A percentile compares a stretch with the other conserved stretches of the same genome.
These are phyloP conservation scores for Acropora yongei DNA, from an alignment of 64 coral and sea anemone species.

Conservation along the genomic window DNA sequence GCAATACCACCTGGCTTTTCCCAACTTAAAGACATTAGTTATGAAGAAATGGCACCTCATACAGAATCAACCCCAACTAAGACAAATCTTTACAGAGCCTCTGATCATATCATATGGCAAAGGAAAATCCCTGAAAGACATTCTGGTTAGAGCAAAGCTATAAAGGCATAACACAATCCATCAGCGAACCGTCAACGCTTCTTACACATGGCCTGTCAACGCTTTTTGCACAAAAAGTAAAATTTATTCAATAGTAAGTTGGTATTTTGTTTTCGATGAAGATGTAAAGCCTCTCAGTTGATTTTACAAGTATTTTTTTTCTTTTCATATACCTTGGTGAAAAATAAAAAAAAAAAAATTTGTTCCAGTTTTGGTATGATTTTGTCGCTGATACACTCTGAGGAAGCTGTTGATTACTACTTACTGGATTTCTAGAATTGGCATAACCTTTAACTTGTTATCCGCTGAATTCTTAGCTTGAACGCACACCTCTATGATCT, in stretches of 20 bases:
- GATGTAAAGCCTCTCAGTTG: not conserved
- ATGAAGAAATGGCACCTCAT: too few relatives aligned
- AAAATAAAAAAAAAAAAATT: constrained; percentile 1
- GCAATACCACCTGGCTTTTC: too few relatives aligned
- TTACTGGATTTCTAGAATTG: not conserved
- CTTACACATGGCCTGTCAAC: too few relatives aligned
- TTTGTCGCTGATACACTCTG: not conserved
- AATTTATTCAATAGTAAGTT: constrained; percentile 10
- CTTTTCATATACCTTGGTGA: constrained; percentile 37
- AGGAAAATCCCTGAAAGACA: too few relatives aligned
- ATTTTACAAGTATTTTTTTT: not conserved
- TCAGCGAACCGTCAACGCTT: too few relatives aligned
- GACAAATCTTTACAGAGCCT: too few relatives aligned
- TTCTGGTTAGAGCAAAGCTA: too few relatives aligned
- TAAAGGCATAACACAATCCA: too few relatives aligned
- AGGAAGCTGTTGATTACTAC: not conserved
- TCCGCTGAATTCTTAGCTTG: not conserved
- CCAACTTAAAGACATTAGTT: too few relatives aligned
- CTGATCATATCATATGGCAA: too few relatives aligned
- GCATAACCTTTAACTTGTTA: not conserved
- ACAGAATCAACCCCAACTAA: too few relatives aligned
- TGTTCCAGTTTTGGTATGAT: not conserved
- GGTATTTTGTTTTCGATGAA: not conserved
- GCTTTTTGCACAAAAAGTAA: not conserved
- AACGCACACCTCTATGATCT: constrained; percentile 19